phyloP scores from a whole-genome alignment of 2,797 vertebrate species.

The Pogoniulus pusillus region DNA sequence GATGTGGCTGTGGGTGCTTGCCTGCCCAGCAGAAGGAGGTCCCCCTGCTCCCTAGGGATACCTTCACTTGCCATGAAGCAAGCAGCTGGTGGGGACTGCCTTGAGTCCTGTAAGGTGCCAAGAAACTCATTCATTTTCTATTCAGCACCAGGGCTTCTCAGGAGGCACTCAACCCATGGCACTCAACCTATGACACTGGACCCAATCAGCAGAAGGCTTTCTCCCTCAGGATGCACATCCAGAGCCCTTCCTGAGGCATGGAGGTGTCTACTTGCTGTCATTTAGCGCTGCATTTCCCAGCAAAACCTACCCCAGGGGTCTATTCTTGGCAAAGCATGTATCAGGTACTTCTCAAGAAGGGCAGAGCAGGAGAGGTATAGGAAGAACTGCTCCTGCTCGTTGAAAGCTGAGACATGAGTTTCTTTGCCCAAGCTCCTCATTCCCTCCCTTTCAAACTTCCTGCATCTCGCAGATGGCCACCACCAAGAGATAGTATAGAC shows the following conservation, averaged over 20 bases:
- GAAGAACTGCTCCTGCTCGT: background rate
- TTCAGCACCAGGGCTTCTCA: background rate
- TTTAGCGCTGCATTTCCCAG: background rate
- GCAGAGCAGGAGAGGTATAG: background rate
- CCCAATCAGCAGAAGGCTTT: background rate
- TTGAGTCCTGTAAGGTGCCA: accelerated
- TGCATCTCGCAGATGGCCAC: background rate
- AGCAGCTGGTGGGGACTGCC: background rate
- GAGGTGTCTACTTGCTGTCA: background rate
- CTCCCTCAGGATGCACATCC: background rate
- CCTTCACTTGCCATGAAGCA: accelerated
- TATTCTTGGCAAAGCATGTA: background rate
- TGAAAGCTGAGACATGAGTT: background rate
- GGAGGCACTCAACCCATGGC: background rate
- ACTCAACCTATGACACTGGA: background rate
- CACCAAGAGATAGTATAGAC: background rate
- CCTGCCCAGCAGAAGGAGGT: background rate
- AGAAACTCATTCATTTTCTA: background rate
- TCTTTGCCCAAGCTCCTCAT: accelerated
- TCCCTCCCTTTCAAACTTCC: background rate
- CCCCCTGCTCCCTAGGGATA: background rate
- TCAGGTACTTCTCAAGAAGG: background rate
- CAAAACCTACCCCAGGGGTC: background rate
- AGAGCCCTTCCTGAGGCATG: background rate
- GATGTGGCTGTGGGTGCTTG: accelerated